Evolutionary conservation across 2,888 invertebrate species (phyloP).

Genomic region (Bibio marci): DNA sequence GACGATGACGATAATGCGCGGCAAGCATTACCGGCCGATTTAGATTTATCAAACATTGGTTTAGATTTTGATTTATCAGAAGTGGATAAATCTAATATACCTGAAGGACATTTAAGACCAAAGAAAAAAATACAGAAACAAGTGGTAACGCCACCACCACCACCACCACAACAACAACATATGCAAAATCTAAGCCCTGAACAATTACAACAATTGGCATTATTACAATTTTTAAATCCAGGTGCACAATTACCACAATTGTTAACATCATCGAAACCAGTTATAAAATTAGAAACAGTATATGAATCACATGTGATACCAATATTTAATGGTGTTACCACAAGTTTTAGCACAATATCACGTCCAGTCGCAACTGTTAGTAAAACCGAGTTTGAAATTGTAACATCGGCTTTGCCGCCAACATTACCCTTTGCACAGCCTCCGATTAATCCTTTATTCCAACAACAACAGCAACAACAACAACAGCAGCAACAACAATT

Average conservation of each 20-base stretch:
- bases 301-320: slow-evolving; percentile 73
- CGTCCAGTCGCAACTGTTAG: slow-evolving; percentile 62
- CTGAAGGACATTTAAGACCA: slow-evolving; percentile 32
- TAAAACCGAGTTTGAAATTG: slow-evolving; percentile 61
- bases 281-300: slow-evolving; percentile 57
- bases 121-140: slow-evolving; percentile 10
- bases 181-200: slow-evolving; percentile 31
- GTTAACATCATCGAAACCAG: slow-evolving; percentile 62
- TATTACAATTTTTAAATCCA: slow-evolving; percentile 53
- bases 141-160: slow-evolving; percentile 4
- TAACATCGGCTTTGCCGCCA: slow-evolving; percentile 52
- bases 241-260: slow-evolving; percentile 43
- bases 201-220: slow-evolving; percentile 56
- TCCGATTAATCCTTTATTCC: slow-evolving; percentile 34
- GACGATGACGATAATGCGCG: slow-evolving; percentile 29
- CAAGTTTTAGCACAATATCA: slow-evolving; percentile 60
- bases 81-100: slow-evolving; percentile 43
- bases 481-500: slow-evolving; percentile 47
- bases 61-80: slow-evolving; percentile 53
- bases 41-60: slow-evolving; percentile 55
- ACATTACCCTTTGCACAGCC: slow-evolving; percentile 26
- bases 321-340: slow-evolving; percentile 55
- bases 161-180: slow-evolving; percentile 22
- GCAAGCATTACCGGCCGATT: slow-evolving; percentile 39
- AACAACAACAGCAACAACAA: slow-evolving; percentile 34